Percentiles rank a stretch among this genome's conserved stretches.
Evolutionary conservation across 2,888 invertebrate species (phyloP).

Genomic region (Diarsia dahlii): DNA sequence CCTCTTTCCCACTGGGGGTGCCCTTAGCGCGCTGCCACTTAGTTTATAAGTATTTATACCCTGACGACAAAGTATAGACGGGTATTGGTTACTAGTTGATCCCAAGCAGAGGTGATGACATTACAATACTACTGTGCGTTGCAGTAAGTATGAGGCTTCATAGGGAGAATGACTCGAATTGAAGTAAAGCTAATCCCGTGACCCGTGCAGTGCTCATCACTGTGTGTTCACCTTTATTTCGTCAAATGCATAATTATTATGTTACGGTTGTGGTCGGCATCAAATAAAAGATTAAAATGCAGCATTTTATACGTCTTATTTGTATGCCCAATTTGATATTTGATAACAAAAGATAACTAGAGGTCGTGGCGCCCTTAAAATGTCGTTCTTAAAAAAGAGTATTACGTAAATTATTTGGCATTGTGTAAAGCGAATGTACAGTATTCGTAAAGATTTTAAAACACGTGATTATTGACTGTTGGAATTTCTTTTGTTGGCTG

Average conservation of each 20-base stretch:
- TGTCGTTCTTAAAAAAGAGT: constrained; percentile 43
- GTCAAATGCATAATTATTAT: constrained; percentile 9
- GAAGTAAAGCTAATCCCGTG: not conserved
- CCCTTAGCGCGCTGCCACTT: too few species aligned
- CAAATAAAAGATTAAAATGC: constrained; percentile 8
- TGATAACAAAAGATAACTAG: constrained; percentile 45
- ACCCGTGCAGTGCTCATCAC: not conserved
- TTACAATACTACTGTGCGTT: not conserved
- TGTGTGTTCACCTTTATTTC: not conserved
- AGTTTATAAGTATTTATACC: too few species aligned
- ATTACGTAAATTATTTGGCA: constrained; percentile 55
- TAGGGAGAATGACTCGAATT: not conserved
- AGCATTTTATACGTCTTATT: constrained; percentile 13
- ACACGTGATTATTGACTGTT: constrained; percentile 18
- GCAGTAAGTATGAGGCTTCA: not conserved
- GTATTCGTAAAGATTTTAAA: constrained; percentile 13
- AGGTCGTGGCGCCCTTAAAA: constrained; percentile 51
- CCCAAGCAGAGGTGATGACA: not conserved
- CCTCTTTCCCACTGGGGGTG: too few species aligned
- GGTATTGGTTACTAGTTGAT: not conserved
- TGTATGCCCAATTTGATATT: constrained; percentile 38
- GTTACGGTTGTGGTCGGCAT: not conserved
- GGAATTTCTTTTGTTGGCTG: not conserved
- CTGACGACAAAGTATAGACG: too few species aligned
- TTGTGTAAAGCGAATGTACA: constrained; percentile 18